Base-by-base conservation (phyloP, 2,888 invertebrate species). In the Cremastobaeus sp. region DNA sequence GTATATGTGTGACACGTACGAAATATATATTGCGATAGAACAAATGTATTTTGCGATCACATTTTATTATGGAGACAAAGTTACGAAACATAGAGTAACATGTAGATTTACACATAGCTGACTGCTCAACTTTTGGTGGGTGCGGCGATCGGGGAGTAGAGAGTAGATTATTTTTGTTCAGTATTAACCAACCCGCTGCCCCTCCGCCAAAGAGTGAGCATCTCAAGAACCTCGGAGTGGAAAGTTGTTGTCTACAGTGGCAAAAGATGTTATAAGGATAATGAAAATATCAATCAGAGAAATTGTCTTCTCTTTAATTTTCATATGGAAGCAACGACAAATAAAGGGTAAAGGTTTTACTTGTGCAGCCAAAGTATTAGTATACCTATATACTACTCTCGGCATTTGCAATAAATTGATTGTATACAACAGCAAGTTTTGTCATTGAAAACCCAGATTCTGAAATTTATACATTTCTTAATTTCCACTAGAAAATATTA, bases 41-140 rank as follows among this genome's bases (percentile, higher is more conserved):
- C 48, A 71, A 11, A 71, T 71, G 72, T 72, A 72, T 72, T 72
- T 72, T 72, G 72, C 59, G 59, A 72, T 65, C 60, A 45, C 52
- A 57, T 59, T 60, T 72, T 65, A 62, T 70, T 48, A 54, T 54
- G 45, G 15, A 54, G 52, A 15, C n/a, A 50, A 59, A 65, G 48
- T 25, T 71, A 52, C 12, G 57, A 50, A 20, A 64, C 18, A 15
- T 64, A 52, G 35, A 57, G 50, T 50, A 47, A 59, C 18, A 25
- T 34, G 47, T 60, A 60, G 41, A 37, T 8, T 21, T 28, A 55
- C 28, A 55, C 12, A 41, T 47, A 66, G 39, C 17, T 11, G 37
- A 54, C 35, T 55, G 30, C 55, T 55, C 65, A 65, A 18, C 11
- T 48, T 65, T 54, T 47, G 65, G 12, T 52, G 47, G 55, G 39